phyloP scores from a whole-genome alignment of 2,797 vertebrate species.

The Smutsia gigantea region DNA sequence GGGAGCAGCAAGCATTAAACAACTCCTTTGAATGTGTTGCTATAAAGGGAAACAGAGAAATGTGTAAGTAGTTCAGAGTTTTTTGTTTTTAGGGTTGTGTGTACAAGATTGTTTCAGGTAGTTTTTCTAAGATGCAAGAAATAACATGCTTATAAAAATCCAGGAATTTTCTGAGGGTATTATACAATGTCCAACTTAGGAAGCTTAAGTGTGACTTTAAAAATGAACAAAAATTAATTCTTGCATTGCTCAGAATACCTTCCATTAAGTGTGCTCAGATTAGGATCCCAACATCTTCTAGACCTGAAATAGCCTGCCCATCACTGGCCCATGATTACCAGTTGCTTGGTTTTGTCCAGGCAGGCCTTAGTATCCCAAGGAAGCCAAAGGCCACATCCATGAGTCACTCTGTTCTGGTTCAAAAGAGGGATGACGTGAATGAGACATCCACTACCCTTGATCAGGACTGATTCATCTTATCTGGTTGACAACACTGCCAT shows the following conservation, averaged over 20 bases:
- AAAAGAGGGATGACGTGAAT: background rate
- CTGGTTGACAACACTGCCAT: background rate
- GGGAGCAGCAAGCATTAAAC: background rate
- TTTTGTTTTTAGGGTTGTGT: background rate
- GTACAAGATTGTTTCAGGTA: background rate
- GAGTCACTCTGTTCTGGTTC: background rate
- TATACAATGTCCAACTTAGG: background rate
- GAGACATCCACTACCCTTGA: background rate
- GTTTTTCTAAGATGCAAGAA: constrained; percentile 3
- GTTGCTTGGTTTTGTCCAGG: background rate
- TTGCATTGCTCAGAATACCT: background rate
- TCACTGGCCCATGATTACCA: background rate
- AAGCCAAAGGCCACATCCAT: background rate
- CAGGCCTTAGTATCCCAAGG: background rate
- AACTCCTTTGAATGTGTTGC: background rate
- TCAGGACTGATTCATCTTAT: background rate
- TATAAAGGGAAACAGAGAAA: background rate
- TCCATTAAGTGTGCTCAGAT: background rate
- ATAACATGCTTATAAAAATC: background rate
- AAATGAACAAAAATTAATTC: background rate
- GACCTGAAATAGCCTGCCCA: background rate
- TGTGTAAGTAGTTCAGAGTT: background rate
- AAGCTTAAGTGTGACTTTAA: background rate
- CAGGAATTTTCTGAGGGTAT: background rate
- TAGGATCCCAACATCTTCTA: background rate